phyloP scores from a whole-genome alignment of 2,113 vertebrate genomes.

The Chamaea fasciata region DNA sequence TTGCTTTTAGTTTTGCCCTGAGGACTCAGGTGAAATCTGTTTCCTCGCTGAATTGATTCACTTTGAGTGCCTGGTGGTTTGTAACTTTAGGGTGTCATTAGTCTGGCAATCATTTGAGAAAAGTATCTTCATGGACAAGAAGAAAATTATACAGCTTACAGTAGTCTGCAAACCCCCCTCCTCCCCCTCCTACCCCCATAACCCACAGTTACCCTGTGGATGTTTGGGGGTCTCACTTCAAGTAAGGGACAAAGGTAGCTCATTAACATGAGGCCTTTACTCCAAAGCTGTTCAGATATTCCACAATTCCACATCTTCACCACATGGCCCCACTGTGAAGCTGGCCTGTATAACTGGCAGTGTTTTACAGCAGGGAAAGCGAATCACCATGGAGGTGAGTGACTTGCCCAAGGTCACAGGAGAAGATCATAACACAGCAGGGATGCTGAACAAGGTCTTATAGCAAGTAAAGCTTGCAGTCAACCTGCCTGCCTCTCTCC shows the following conservation, averaged over 20 bases:
- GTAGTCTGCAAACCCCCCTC: background rate
- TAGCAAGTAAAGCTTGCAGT: background rate
- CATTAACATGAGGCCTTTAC: background rate
- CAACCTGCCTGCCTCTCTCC: background rate
- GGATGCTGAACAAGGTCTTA: background rate
- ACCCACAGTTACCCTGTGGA: background rate
- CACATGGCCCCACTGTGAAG: background rate
- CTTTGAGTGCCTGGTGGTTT: background rate
- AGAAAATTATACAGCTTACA: background rate
- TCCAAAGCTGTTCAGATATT: background rate
- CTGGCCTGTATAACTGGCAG: background rate
- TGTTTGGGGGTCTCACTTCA: background rate
- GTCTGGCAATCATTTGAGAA: background rate
- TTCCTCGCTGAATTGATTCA: background rate
- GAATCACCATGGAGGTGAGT: background rate
- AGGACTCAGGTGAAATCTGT: constrained; percentile 19
- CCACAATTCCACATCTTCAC: background rate
- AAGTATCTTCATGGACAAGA: background rate
- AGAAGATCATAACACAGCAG: background rate
- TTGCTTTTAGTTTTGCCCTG: constrained; percentile 11
- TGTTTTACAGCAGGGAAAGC: background rate
- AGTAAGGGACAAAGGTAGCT: background rate
- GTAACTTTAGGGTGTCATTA: constrained; percentile 16
- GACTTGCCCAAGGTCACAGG: background rate
- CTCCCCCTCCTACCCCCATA: too few relatives aligned